A percentile compares a stretch with the other conserved stretches of the same genome.
phyloP scores from a whole-genome alignment of 2,888 invertebrate species.

The Sinotaia quadrata region DNA sequence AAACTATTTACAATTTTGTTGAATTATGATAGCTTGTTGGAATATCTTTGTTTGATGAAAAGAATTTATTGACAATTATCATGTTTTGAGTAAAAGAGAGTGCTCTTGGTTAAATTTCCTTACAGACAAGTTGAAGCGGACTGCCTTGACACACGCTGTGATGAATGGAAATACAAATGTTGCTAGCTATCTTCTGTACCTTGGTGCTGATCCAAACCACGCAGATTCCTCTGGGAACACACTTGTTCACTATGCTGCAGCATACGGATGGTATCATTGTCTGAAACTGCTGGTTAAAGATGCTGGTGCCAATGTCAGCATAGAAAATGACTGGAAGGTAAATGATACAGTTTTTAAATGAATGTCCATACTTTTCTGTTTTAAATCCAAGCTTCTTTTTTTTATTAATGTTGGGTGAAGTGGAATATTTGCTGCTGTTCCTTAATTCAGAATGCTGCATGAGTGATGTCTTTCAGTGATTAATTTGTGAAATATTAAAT shows the following conservation, averaged over 20 bases:
- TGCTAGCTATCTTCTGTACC: conserved; percentile 72
- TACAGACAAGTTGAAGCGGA: conserved; percentile 74
- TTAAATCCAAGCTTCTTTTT: no score
- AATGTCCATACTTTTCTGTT: no score
- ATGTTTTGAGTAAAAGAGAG: background rate
- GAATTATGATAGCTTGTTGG: background rate
- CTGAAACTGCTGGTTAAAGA: conserved; percentile 73
- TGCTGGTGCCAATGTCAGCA: conserved; percentile 69
- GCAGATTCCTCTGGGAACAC: conserved; percentile 75
- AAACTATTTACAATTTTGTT: no score
- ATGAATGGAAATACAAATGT: conserved; percentile 75
- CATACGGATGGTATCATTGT: conserved; percentile 76
- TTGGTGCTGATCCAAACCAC: conserved; percentile 73
- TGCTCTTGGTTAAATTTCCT: no score
- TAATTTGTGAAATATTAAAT: no score
- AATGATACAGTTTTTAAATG: no score
- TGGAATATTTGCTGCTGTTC: no score
- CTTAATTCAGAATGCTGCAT: no score
- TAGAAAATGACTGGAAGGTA: conserved; percentile 74
- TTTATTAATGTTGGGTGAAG: no score
- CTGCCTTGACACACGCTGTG: conserved; percentile 75
- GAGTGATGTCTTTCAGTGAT: no score
- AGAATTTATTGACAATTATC: background rate
- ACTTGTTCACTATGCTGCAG: conserved; percentile 75
- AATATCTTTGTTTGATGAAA: background rate